A percentile compares a stretch with the other conserved stretches of the same genome.
These are phyloP conservation scores for Protophormia terraenovae DNA, from an alignment of 2,888 invertebrate genomes.

Conservation along the genomic window DNA sequence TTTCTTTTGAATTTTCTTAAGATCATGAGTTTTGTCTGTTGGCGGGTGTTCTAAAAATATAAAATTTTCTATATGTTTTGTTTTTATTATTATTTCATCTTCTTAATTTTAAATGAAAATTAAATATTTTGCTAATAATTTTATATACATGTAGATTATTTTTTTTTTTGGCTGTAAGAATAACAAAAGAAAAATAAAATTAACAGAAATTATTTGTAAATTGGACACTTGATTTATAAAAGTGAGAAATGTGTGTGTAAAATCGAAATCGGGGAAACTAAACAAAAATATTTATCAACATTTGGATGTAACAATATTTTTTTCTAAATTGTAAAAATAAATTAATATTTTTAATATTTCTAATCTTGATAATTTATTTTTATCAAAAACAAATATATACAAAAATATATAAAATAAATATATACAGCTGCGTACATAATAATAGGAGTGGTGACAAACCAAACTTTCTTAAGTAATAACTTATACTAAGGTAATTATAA, in stretches of 20 bases:
- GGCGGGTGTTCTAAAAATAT: conserved; percentile 20
- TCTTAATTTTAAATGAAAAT: conserved; percentile 15
- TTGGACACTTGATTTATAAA: conserved; percentile 35
- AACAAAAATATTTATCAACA: neutral
- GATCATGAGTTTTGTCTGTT: conserved; percentile 38
- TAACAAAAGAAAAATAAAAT: too few relatives aligned
- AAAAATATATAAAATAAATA: too few relatives aligned
- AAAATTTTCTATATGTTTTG: neutral
- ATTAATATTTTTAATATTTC: neutral
- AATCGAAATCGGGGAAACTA: neutral
- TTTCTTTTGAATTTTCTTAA: neutral
- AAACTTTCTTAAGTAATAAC: too few relatives aligned
- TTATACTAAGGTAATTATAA: too few relatives aligned
- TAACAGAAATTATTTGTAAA: conserved; percentile 11
- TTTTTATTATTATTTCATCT: neutral
- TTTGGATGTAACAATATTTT: neutral
- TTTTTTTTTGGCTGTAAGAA: neutral
- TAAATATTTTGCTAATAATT: conserved; percentile 3
- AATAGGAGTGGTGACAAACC: too few relatives aligned
- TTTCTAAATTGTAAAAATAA: neutral
- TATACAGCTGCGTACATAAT: too few relatives aligned
- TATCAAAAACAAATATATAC: too few relatives aligned
- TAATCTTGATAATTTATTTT: too few relatives aligned
- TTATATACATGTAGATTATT: neutral
- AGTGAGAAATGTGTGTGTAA: neutral